Evolutionary conservation across 2,888 invertebrate genomes (phyloP), one percentile per base, ranked within the genome.

Genomic region (Amphiduros pacificus): DNA sequence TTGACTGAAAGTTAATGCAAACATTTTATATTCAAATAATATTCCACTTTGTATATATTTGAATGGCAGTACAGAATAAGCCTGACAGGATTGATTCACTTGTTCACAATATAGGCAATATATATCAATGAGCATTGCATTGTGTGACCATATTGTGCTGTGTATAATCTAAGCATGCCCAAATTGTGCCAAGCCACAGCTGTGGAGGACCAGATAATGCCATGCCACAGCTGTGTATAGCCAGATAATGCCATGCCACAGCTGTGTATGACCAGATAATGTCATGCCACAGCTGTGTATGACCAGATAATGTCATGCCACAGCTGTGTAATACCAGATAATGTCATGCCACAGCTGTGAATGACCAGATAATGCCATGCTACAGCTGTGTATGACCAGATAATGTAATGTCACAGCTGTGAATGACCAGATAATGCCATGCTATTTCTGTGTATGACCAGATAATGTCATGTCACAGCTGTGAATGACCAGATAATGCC

Each of bases 1-100:
- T 78, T 74, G 14, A 82, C 84, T 84, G 64, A 1, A 66, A 66
- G n/a, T 32, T 26, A 54, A 55, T 9, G 4, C 9, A 56, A 48
- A 56, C 27, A 26, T 22, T 14, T 26, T 11, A 27, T 53, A 17
- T 11, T 14, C 31, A 9, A 9, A 27, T 11, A 52, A 27, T 27
- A 14, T 14, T 11, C 36, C 11, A 14, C 14, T 36, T 36, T 36
- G 14, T 11, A 36, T 11, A 9, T 14, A 36, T 36, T 11, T 36
- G 36, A 36, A 14, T 36, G 14, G 14, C 36, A 36, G 9, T 36
- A 36, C 14, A 11, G 14, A 27, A 26, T 26, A 9, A 48, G 49
- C 17, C 6, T 9, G 36, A 36, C 9, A 11, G 9, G 9, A 9
- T 36, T 14, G 6, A 48, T 48, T 48, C 22, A 20, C 22, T 48